Base-by-base conservation (phyloP, 2,113 vertebrate genomes). In the Sinocyclocheilus rhinocerous region DNA sequence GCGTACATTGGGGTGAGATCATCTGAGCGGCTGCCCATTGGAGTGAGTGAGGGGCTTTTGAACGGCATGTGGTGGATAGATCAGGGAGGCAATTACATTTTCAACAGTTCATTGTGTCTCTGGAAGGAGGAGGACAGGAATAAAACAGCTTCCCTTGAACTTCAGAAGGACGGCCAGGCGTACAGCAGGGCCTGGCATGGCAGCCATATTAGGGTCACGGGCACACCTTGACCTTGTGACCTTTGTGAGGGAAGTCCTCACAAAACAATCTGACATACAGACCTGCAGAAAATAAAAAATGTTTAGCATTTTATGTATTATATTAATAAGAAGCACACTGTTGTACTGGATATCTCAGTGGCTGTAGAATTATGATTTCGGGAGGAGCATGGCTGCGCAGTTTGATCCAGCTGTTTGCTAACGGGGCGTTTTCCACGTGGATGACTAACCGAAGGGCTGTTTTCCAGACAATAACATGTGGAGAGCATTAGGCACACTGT, bases 401-500 rank as follows among this genome's bases (percentile, higher is more conserved):
- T 39, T 75, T 52, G 59, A 78, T 26, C 83, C 50, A 57, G 63
- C 73, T 45, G 22, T 33, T 52, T 78, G 45, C 73, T 83, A 87
- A 82, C 76, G 12, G 59, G 20, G 79, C 16, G 69, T 55, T 83
- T 75, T 86, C 75, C 80, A 85, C 33, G 61, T 55, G 33, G 72
- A 61, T 77, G 52, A 61, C 45, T 50, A 36, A 75, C 16, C 4
- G 20, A 67, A 83, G 42, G 77, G 59, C 76, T 42, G 67, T 81
- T 89, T 87, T 89, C 69, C 83, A 89, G 86, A 89, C 86, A 73
- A 76, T 61, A 72, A 91, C 96, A 96, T 95, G 93, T 96, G 96
- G 95, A 91, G 95, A 90, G 88, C 6, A 96, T 97, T 96, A 96
- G 90, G 83, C 91, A 89, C 91, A 61, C 93, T 92, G 94, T 94